A percentile compares a stretch with the other conserved stretches of the same genome.
phyloP scores from a whole-genome alignment of 2,888 invertebrate genomes.

The Halocaridina rubra region DNA sequence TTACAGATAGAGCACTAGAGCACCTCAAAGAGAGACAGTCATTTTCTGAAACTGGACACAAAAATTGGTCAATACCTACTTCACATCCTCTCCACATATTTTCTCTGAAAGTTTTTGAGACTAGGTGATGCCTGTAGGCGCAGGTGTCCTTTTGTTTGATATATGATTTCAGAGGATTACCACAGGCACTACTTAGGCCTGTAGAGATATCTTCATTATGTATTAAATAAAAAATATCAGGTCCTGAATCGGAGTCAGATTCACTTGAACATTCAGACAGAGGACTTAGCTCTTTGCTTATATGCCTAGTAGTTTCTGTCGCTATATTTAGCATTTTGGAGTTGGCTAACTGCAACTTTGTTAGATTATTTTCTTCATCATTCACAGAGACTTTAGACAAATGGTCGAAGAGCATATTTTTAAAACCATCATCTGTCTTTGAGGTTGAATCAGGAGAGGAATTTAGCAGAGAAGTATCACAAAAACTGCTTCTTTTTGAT shows the following conservation, averaged over 20 bases:
- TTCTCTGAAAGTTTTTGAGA: not conserved
- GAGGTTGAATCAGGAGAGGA: not conserved
- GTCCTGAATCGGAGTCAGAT: slow-evolving; percentile 16
- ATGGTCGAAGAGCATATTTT: not conserved
- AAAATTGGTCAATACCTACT: not conserved
- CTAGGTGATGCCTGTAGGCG: too few species aligned
- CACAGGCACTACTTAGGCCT: too few species aligned
- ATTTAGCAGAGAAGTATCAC: not conserved
- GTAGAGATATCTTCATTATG: too few species aligned
- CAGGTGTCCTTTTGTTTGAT: too few species aligned
- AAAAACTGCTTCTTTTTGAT: slow-evolving; percentile 32
- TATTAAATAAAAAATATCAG: too few species aligned
- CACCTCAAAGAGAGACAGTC: slow-evolving; percentile 24
- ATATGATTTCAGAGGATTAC: too few species aligned
- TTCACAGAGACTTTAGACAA: not conserved
- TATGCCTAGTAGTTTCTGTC: not conserved
- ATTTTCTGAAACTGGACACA: slow-evolving; percentile 12
- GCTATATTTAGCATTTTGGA: not conserved
- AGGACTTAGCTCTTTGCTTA: not conserved
- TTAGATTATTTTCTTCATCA: not conserved
- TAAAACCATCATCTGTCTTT: not conserved
- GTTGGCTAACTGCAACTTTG: not conserved
- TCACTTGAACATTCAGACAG: slow-evolving; percentile 16
- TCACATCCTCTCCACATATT: not conserved
- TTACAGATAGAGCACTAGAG: slow-evolving; percentile 43